These are phyloP conservation scores for Drosophila chauvacae DNA, from an alignment of 1,140 invertebrate species.

Conservation along the genomic window DNA sequence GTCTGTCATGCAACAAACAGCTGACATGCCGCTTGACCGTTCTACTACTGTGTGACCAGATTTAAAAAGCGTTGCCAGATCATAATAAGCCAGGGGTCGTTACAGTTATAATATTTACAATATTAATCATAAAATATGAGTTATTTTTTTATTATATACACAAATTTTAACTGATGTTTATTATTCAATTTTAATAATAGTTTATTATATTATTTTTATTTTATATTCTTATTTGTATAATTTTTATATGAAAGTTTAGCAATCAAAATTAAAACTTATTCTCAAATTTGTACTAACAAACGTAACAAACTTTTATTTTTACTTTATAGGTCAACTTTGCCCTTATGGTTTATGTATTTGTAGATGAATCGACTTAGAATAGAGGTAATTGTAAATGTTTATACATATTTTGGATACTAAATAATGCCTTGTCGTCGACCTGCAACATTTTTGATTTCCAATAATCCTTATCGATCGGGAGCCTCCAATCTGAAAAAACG, in stretches of 20 bases:
- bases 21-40: neutral
- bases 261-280: no score
- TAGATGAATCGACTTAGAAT: neutral
- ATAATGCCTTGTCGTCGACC: constrained; percentile 19
- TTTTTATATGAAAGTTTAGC: no score
- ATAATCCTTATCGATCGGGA: constrained; percentile 44
- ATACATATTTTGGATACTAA: neutral
- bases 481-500: constrained; percentile 41
- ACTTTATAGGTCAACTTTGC: neutral
- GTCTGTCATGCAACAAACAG: neutral
- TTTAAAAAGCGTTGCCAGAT: neutral
- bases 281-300: no score
- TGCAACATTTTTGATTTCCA: constrained; percentile 21
- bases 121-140: no score
- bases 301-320: neutral
- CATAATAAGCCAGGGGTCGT: no score
- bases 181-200: no score
- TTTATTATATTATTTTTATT: no score
- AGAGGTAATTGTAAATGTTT: neutral
- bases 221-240: no score
- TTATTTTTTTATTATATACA: no score
- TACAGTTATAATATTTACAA: no score
- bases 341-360: neutral
- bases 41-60: neutral
- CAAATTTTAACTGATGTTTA: no score